These are phyloP conservation scores for Pygocentrus nattereri DNA, from an alignment of 2,797 vertebrate species.

Conservation along the genomic window DNA sequence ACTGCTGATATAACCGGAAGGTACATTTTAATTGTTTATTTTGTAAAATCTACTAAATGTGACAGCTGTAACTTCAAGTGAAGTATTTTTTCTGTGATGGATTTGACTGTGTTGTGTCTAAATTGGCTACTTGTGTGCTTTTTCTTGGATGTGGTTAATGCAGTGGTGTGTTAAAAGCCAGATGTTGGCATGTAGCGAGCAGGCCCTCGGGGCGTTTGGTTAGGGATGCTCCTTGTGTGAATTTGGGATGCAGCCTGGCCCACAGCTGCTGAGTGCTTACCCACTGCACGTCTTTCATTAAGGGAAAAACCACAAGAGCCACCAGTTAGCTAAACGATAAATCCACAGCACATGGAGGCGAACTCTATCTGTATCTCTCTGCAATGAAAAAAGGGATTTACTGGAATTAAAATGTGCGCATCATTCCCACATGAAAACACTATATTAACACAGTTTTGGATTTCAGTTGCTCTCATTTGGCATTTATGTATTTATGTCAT, in stretches of 20 bases:
- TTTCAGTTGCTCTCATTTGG: neutral
- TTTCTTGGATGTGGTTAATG: conserved; percentile 36
- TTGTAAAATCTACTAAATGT: neutral
- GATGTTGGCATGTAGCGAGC: conserved; percentile 33
- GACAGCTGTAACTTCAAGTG: neutral
- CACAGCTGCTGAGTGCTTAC: conserved; percentile 35
- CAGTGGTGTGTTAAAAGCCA: conserved; percentile 32
- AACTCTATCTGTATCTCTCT: conserved; percentile 18
- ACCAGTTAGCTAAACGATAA: conserved; percentile 26
- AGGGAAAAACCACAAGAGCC: conserved; percentile 27
- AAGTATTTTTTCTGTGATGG: neutral
- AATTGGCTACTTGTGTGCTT: conserved; percentile 33
- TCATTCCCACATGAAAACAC: neutral
- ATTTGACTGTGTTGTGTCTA: neutral
- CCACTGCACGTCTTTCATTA: conserved; percentile 15
- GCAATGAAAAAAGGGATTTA: neutral
- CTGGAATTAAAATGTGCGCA: neutral
- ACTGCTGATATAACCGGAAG: too few relatives aligned
- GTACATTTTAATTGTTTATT: too few relatives aligned
- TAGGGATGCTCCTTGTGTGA: conserved; percentile 26
- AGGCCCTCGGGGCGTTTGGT: conserved; percentile 16
- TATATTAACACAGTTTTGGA: neutral
- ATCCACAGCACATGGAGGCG: conserved; percentile 33
- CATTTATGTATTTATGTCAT: neutral
- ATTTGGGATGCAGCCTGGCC: conserved; percentile 3